A percentile compares a stretch with the other conserved stretches of the same genome.
Conservation (phyloP, 2,888 invertebrate species). For the Cheilosia scutellata region DNA sequence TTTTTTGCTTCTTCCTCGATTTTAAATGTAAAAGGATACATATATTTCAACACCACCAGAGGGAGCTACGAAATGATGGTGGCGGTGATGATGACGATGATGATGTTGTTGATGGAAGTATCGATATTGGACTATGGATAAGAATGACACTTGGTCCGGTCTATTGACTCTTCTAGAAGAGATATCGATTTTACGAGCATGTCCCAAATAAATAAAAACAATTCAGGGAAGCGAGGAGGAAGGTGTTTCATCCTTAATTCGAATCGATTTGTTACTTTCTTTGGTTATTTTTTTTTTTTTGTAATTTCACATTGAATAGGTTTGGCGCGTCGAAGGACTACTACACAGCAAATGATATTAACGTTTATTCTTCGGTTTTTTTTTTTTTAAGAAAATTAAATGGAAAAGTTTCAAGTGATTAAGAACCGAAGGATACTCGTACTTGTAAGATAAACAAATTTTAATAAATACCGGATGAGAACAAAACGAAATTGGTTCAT, state of each 20-base stretch:
- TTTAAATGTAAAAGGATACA: slow-evolving; percentile 46
- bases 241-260: slow-evolving; percentile 28
- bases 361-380: neutral
- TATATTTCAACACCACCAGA: slow-evolving; percentile 50
- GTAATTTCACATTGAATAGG: neutral
- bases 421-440: neutral
- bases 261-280: slow-evolving; percentile 9
- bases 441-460: neutral
- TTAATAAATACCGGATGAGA: neutral
- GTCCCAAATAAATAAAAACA: slow-evolving; percentile 8
- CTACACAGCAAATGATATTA: neutral
- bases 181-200: slow-evolving; percentile 34
- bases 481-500: neutral
- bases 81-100: slow-evolving; percentile 17
- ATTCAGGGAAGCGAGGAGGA: neutral
- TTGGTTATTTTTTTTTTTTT: neutral
- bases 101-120: slow-evolving; percentile 31
- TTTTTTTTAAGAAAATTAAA: neutral
- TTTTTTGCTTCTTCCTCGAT: slow-evolving; percentile 14
- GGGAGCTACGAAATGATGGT: slow-evolving; percentile 38
- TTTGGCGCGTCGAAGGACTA: neutral
- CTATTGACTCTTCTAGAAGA: slow-evolving; percentile 7
- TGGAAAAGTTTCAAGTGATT: slow-evolving; percentile 6
- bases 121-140: slow-evolving; percentile 46
- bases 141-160: slow-evolving; percentile 50